Evolutionary conservation across 2,113 vertebrate genomes (phyloP).

Genomic region (Todiramphus chloris): DNA sequence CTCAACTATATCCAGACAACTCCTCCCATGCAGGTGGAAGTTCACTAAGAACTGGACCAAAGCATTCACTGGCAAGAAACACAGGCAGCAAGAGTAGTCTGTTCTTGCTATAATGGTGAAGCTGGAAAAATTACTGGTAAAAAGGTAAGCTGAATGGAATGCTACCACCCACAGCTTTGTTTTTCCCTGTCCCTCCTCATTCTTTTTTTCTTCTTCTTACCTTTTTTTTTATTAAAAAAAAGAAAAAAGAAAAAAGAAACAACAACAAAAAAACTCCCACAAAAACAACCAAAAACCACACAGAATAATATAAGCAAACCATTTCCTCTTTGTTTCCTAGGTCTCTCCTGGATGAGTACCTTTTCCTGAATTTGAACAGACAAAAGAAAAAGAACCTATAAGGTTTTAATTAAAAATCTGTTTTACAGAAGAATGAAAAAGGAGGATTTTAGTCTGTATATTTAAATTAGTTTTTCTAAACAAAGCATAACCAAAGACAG

Average conservation of each 20-base stretch:
- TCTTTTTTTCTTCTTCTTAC: not conserved
- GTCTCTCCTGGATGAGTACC: not conserved
- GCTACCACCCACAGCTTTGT: not conserved
- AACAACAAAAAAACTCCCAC: too few species aligned
- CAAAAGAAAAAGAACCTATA: not conserved
- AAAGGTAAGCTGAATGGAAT: not conserved
- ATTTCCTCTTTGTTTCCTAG: not conserved
- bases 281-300: not conserved
- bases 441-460: not conserved
- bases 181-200: not conserved
- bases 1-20: not conserved
- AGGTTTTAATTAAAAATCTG: not conserved
- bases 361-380: not conserved
- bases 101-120: not conserved
- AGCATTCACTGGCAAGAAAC: not conserved
- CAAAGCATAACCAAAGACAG: not conserved
- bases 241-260: not conserved
- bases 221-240: not conserved
- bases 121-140: not conserved
- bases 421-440: not conserved
- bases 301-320: not conserved
- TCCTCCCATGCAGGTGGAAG: not conserved
- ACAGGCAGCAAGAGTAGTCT: not conserved
- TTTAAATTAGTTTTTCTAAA: constrained; percentile 9
- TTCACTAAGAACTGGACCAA: not conserved